phyloP scores from a whole-genome alignment of 2,113 vertebrate species.

The Colinus virginianus region DNA sequence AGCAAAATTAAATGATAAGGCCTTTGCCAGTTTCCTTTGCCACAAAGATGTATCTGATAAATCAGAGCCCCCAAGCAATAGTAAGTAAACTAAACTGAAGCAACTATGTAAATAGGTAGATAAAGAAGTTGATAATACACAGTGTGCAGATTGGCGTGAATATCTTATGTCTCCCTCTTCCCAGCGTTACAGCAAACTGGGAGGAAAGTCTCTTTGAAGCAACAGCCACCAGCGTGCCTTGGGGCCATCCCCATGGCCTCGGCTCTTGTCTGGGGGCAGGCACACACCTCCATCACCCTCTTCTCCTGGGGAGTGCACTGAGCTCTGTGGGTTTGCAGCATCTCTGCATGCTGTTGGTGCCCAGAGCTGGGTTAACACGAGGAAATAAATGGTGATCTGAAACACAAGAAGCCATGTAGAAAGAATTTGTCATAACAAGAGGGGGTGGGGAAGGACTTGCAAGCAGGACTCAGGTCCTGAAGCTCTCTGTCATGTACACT shows the following conservation, averaged over 20 bases:
- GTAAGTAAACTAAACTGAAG: neutral
- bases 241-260: neutral
- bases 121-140: neutral
- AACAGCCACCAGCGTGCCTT: neutral
- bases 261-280: neutral
- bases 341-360: rapidly evolving
- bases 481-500: neutral
- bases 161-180: neutral
- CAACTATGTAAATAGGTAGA: neutral
- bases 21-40: neutral
- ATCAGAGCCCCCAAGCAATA: neutral
- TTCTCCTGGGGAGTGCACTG: neutral
- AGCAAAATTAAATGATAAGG: slow-evolving; percentile 47
- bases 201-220: neutral
- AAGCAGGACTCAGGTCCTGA: neutral
- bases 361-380: rapidly evolving
- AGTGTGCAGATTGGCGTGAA: rapidly evolving
- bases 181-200: neutral
- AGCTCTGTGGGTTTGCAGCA: neutral
- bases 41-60: slow-evolving; percentile 10
- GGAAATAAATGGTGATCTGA: neutral
- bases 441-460: neutral
- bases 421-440: neutral
- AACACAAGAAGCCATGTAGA: neutral
- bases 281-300: rapidly evolving